Percentiles rank a stretch among this genome's conserved stretches.
These are phyloP conservation scores for Aricia artaxerxes DNA, from an alignment of 2,888 invertebrate genomes.

Conservation along the genomic window DNA sequence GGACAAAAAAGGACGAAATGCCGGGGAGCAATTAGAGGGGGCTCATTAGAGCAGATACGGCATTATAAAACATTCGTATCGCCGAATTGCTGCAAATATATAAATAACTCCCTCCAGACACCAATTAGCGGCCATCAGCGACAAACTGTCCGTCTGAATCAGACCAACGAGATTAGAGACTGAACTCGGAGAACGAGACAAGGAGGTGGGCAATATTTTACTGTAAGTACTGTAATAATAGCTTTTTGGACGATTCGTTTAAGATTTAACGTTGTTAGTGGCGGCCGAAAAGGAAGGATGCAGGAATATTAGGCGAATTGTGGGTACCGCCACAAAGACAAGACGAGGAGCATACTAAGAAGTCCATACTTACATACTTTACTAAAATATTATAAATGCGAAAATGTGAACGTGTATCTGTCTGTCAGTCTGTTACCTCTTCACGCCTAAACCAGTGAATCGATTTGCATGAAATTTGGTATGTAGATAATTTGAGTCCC, in stretches of 20 bases:
- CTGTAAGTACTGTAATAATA: neutral
- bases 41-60: conserved; percentile 10
- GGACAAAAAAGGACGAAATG: conserved; percentile 23
- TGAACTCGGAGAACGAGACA: neutral
- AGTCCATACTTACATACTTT: neutral
- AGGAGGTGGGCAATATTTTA: neutral
- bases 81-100: neutral
- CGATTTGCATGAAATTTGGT: too few species aligned
- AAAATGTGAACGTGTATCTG: too few species aligned
- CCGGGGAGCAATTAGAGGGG: conserved; percentile 12
- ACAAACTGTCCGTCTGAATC: neutral
- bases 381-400: too few species aligned
- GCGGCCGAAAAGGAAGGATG: too few species aligned
- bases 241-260: neutral
- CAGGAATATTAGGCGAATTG: too few species aligned
- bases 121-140: neutral
- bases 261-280: too few species aligned
- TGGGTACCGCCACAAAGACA: neutral
- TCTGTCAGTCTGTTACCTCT: too few species aligned
- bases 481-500: too few species aligned
- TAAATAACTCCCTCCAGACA: neutral
- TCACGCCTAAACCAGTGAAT: too few species aligned
- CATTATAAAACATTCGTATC: conserved; percentile 3
- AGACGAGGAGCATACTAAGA: neutral
- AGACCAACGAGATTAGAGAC: neutral